These are phyloP conservation scores for Oreortyx pictus DNA, from an alignment of 2,797 vertebrate species.

Conservation along the genomic window DNA sequence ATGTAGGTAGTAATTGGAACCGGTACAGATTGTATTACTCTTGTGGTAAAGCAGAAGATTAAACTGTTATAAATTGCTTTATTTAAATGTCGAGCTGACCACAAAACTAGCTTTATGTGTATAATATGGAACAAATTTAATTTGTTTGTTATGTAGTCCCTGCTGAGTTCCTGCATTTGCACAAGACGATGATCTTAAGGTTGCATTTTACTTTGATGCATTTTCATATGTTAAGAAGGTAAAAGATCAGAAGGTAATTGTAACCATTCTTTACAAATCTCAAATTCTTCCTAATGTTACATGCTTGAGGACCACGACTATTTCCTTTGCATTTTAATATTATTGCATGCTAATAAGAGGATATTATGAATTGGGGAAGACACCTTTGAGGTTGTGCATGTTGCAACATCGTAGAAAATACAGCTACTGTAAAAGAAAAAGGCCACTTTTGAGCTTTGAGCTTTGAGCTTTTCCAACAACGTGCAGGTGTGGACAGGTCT, in stretches of 20 bases:
- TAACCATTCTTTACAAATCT: neutral
- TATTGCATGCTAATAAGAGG: neutral
- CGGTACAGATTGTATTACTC: neutral
- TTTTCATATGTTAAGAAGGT: neutral
- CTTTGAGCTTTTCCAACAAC: neutral
- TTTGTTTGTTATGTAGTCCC: neutral
- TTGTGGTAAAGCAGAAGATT: constrained; percentile 10
- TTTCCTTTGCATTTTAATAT: neutral
- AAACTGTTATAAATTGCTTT: constrained; percentile 11
- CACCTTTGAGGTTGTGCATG: neutral
- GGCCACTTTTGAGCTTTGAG: neutral
- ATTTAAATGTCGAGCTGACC: constrained; percentile 38
- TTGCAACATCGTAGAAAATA: neutral
- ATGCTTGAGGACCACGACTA: neutral
- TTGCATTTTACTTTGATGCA: neutral
- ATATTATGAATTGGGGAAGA: neutral
- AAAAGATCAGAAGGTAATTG: neutral
- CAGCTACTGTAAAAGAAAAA: neutral
- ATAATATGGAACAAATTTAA: neutral
- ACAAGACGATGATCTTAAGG: neutral
- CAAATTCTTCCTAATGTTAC: neutral
- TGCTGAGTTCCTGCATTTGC: neutral
- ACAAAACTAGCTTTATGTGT: neutral
- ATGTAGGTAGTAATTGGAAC: neutral
- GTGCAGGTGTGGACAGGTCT: neutral